Base-by-base conservation (phyloP, 2,888 invertebrate species). In the Lepidochitona cinerea region DNA sequence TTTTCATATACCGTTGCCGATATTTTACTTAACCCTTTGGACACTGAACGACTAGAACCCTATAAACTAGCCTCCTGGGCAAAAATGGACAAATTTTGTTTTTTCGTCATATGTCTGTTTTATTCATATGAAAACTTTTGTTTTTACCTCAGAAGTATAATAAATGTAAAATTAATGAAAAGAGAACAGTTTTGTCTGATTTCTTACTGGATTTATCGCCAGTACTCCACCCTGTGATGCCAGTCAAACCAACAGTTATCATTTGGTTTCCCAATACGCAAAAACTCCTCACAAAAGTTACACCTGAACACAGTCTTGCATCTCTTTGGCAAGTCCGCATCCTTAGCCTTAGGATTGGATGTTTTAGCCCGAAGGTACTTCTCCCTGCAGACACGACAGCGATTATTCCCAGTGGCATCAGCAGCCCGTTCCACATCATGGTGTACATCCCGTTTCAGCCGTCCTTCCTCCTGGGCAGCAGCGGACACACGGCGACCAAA, bases 171-270 rank as follows among this genome's bases (percentile, higher is more conserved):
- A n/a, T n/a, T n/a, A n/a, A n/a, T n/a, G n/a, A n/a, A n/a, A n/a
- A n/a, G n/a, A n/a, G n/a, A n/a, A n/a, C n/a, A n/a, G n/a, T n/a
- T n/a, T n/a, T n/a, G n/a, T n/a, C n/a, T n/a, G n/a, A n/a, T n/a
- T n/a, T n/a, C n/a, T n/a, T n/a, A n/a, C n/a, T n/a, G n/a, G n/a
- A 33, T 49, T 54, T 59, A 64, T 37, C 71, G 36, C 71, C 65
- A 71, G 33, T 71, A 64, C 29, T 71, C 36, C 14, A 65, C 32
- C 7, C 37, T 59, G 65, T 71, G 71, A 26, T 71, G 71, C 71
- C 71, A 71, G 4, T 71, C 37, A 41, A 9, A 64, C 71, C 71
- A 71, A n/a, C 65, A 71, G 33, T 71, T 71, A n/a, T 59, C 9
- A 6, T 36, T 36, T 0, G 54, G 36, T 32, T 32, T 36, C 1